Evolutionary conservation across 2,888 invertebrate genomes (phyloP).

Genomic region (Ectemnius lituratus): DNA sequence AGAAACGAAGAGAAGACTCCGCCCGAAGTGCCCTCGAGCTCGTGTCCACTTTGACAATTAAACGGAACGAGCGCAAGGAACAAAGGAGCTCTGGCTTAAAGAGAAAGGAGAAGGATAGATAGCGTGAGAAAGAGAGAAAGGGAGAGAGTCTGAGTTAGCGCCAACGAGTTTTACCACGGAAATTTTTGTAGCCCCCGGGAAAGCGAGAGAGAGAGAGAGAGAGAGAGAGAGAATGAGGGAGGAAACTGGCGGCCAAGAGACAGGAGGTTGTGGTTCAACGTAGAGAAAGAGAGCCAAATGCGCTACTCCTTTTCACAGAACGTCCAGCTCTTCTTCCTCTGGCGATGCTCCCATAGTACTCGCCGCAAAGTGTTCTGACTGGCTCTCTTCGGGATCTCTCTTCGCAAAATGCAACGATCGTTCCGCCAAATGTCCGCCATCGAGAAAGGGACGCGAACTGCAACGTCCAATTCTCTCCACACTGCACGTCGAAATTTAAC

Average conservation of each 20-base stretch:
- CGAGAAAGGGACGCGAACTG: too few relatives aligned
- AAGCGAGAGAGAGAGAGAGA: not conserved
- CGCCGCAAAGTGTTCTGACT: not conserved
- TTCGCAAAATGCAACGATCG: too few relatives aligned
- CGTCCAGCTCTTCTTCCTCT: too few relatives aligned
- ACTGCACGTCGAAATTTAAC: too few relatives aligned
- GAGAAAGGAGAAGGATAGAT: not conserved
- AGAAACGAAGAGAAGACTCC: not conserved
- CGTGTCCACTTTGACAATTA: slow-evolving; percentile 19
- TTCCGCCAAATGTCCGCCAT: too few relatives aligned
- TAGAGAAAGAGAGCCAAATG: too few relatives aligned
- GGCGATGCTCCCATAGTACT: too few relatives aligned
- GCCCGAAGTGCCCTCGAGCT: slow-evolving; percentile 9
- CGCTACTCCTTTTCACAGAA: too few relatives aligned
- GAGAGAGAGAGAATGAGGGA: not conserved
- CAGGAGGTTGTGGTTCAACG: slow-evolving; percentile 1
- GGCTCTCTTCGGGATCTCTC: not conserved
- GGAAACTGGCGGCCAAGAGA: not conserved
- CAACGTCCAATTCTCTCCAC: too few relatives aligned
- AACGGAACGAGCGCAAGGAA: slow-evolving; percentile 12
- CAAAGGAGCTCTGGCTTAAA: not conserved
- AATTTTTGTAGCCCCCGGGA: slow-evolving; percentile 4
- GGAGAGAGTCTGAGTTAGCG: not conserved
- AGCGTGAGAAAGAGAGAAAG: too few relatives aligned
- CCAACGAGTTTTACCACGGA: not conserved